Evolutionary conservation across 1,140 invertebrate genomes (phyloP), one percentile per base, ranked within the genome.

Genomic region (Drosophila arawakana): DNA sequence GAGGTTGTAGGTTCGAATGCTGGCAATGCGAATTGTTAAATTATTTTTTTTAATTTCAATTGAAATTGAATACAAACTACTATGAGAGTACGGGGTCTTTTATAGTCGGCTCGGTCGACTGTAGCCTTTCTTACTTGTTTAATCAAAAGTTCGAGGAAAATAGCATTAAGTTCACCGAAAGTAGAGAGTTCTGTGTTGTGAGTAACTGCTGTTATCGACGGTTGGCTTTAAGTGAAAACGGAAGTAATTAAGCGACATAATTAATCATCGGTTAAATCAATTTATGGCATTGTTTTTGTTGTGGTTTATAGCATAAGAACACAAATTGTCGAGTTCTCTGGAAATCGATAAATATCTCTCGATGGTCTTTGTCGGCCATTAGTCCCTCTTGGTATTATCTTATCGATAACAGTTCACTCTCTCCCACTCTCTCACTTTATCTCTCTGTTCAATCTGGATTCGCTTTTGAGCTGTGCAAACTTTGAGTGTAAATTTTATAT

Each of bases 261-360:
- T 35, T 54, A 54, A 54, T 54, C 50, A 37, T 54, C 50, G 35
- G 8, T 7, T 30, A 3, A 2, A 52, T 50, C 11, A 30, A 30
- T 30, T 30, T 30, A 13, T 15, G 1, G n/a, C 5, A 13, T 5
- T 43, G 9, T 43, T 13, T 43, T 10, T 43, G n/a, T 43, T 43
- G 18, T 13, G 5, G 13, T 13, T 43, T 30, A 30, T 5, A 13
- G n/a, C 41, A 11, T 43, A 43, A 4, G n/a, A n/a, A 47, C 8
- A 46, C 11, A 47, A 59, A 68, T 73, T 44, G 18, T 60, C 18
- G 25, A 66, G 49, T 76, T 76, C 73, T 65, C 15, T 34, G 68
- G 60, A 76, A 72, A 25, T 34, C 46, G 54, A 72, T 66, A 66
- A 76, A 25, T 66, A 18, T 60, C 54, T 63, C 50, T 59, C 59